A percentile compares a stretch with the other conserved stretches of the same genome.
Conservation (phyloP, 1,140 invertebrate genomes). For the Acromyrmex charruanus region DNA sequence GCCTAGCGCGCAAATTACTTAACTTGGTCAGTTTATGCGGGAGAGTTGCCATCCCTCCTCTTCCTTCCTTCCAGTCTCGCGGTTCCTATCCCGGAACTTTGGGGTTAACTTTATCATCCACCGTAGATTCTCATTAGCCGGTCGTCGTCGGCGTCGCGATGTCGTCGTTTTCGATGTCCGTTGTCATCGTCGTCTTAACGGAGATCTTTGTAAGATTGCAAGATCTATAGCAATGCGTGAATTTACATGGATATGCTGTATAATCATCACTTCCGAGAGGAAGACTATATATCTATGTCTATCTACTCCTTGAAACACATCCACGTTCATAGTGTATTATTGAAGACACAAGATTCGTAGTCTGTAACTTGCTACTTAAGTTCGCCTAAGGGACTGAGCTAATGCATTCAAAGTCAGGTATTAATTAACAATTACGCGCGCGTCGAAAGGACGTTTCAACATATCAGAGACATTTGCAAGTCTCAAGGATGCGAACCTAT, state of each 20-base stretch:
- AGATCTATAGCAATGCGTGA: constrained; percentile 15
- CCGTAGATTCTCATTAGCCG: constrained; percentile 82
- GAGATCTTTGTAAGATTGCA: constrained; percentile 9
- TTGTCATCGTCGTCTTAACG: constrained; percentile 44
- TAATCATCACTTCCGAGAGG: constrained; percentile 25
- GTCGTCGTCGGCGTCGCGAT: constrained; percentile 55
- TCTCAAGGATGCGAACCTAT: neutral
- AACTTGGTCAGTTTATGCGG: constrained; percentile 84
- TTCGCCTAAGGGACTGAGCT: neutral
- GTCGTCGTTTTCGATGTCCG: constrained; percentile 61
- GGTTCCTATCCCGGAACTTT: constrained; percentile 72
- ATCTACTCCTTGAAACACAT: neutral
- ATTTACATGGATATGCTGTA: constrained; percentile 30
- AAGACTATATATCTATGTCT: neutral
- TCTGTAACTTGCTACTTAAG: constrained; percentile 32
- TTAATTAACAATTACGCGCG: constrained; percentile 50
- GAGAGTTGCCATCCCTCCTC: constrained; percentile 76
- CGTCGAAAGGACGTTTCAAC: neutral
- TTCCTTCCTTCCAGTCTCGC: constrained; percentile 58
- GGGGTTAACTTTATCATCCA: constrained; percentile 77
- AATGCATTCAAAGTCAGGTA: constrained; percentile 18
- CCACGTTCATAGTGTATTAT: neutral
- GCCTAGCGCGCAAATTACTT: constrained; percentile 84
- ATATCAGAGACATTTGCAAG: neutral
- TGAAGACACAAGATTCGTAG: neutral